Conservation (phyloP, 2,113 vertebrate species). For the Procapra przewalskii region DNA sequence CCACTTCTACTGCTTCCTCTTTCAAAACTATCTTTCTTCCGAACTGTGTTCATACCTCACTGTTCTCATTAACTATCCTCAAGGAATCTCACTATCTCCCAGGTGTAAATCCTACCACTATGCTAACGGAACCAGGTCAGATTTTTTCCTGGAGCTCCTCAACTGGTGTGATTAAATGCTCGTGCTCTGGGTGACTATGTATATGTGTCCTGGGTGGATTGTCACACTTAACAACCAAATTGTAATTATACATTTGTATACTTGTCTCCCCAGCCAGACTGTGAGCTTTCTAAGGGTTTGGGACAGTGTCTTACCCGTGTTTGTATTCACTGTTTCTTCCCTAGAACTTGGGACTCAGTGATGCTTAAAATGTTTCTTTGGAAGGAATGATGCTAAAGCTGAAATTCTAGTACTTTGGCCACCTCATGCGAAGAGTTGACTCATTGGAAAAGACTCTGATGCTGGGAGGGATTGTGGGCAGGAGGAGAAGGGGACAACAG, state of each 20-base stretch:
- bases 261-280: not conserved
- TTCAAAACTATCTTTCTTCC: not conserved
- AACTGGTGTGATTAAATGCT: not conserved
- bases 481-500: too few species aligned
- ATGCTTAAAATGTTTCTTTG: not conserved
- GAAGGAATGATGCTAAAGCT: too few species aligned
- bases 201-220: not conserved
- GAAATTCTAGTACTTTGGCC: too few species aligned
- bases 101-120: not conserved
- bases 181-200: not conserved
- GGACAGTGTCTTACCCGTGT: not conserved
- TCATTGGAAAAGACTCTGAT: too few species aligned
- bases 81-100: not conserved
- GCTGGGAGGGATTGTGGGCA: too few species aligned
- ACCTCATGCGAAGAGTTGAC: too few species aligned
- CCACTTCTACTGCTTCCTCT: not conserved
- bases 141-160: not conserved
- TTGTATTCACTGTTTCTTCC: not conserved
- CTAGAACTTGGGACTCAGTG: not conserved
- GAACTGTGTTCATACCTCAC: not conserved
- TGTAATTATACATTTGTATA: not conserved
- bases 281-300: not conserved
- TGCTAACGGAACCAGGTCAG: not conserved
- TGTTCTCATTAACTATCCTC: not conserved
- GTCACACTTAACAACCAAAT: not conserved